These are phyloP conservation scores for Spodoptera litura DNA, from an alignment of 1,140 invertebrate genomes.

Conservation along the genomic window DNA sequence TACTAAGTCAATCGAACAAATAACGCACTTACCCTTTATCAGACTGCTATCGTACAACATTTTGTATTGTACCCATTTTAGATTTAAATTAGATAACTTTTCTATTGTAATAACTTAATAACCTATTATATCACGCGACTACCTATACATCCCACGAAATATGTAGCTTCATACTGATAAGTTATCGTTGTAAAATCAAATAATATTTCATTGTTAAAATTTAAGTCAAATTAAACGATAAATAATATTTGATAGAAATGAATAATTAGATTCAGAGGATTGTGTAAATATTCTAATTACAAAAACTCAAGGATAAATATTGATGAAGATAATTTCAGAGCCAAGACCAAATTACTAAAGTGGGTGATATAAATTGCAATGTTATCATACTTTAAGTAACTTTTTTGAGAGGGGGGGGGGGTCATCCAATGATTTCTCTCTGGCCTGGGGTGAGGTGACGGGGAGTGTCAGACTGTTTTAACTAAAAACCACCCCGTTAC, in stretches of 20 bases:
- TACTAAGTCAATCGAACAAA: constrained; percentile 41
- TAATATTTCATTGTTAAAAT: constrained; percentile 39
- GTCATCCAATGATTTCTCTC: too few relatives aligned
- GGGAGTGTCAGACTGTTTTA: too few relatives aligned
- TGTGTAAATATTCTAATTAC: background rate
- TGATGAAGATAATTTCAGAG: too few relatives aligned
- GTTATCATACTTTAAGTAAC: too few relatives aligned
- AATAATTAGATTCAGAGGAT: background rate
- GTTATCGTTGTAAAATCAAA: constrained; percentile 36
- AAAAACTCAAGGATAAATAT: too few relatives aligned
- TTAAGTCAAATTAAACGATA: constrained; percentile 18
- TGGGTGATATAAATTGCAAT: too few relatives aligned
- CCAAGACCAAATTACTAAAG: too few relatives aligned
- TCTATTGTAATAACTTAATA: background rate
- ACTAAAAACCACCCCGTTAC: too few relatives aligned
- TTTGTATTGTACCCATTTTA: too few relatives aligned
- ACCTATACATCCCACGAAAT: background rate
- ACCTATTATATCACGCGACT: background rate
- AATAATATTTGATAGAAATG: background rate
- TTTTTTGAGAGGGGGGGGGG: too few relatives aligned
- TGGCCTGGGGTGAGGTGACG: too few relatives aligned
- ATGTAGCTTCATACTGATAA: constrained; percentile 3
- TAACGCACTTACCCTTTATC: background rate
- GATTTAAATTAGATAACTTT: too few relatives aligned
- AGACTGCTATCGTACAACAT: background rate